A percentile compares a stretch with the other conserved stretches of the same genome.
These are phyloP conservation scores for Maconellicoccus hirsutus DNA, from an alignment of 1,140 invertebrate genomes.

Conservation along the genomic window DNA sequence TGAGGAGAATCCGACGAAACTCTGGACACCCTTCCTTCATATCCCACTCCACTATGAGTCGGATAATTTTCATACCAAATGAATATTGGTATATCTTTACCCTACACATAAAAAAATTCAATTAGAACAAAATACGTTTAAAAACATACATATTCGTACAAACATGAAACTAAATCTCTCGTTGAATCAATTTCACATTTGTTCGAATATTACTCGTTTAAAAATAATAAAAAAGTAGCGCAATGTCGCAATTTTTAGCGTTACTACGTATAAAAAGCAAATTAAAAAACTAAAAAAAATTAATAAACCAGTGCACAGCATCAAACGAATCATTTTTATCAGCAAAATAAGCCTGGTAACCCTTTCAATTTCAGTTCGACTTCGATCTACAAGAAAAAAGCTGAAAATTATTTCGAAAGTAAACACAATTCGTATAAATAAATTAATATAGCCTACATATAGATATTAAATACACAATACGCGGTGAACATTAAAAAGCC, in stretches of 20 bases:
- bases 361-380: too few species aligned
- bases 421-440: too few species aligned
- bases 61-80: conserved; percentile 96
- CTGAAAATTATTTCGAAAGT: too few species aligned
- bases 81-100: conserved; percentile 86
- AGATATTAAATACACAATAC: too few species aligned
- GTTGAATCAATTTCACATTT: neutral
- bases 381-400: too few species aligned
- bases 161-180: too few species aligned
- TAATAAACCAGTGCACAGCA: conserved; percentile 2
- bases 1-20: conserved; percentile 75
- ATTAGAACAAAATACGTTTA: neutral
- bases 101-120: conserved; percentile 42
- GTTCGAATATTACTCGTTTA: neutral
- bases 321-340: conserved; percentile 18
- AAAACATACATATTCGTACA: too few species aligned
- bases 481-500: too few species aligned
- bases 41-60: conserved; percentile 82
- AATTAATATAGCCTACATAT: too few species aligned
- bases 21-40: conserved; percentile 77
- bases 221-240: neutral
- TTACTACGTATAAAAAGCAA: neutral
- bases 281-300: conserved; percentile 1
- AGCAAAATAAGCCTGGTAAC: neutral
- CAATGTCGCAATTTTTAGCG: neutral